phyloP scores from a whole-genome alignment of 2,113 vertebrate genomes.

The Himantopus leucocephalus region DNA sequence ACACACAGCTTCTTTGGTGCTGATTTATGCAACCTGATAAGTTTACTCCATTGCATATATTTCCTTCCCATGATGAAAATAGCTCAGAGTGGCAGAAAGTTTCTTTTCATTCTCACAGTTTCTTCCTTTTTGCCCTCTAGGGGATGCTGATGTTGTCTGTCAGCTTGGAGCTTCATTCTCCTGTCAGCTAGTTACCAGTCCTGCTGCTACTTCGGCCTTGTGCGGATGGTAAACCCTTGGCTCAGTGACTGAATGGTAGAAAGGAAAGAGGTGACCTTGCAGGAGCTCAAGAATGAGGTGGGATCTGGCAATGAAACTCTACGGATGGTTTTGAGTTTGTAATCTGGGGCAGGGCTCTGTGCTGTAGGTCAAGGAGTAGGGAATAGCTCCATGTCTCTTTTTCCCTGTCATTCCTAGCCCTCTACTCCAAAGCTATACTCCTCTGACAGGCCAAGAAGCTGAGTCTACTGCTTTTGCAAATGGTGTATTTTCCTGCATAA shows the following conservation, averaged over 20 bases:
- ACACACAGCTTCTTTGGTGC: not conserved
- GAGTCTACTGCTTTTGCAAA: not conserved
- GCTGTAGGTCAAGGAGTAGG: not conserved
- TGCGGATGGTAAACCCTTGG: not conserved
- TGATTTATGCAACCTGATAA: fast-evolving
- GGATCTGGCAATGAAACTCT: not conserved
- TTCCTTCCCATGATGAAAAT: not conserved
- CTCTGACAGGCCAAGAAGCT: not conserved
- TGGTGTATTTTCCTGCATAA: not conserved
- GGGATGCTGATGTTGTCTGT: not conserved
- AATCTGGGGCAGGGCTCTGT: not conserved
- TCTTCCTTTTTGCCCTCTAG: not conserved
- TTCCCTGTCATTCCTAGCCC: not conserved
- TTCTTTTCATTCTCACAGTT: not conserved
- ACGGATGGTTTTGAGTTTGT: not conserved
- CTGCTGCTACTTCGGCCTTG: not conserved
- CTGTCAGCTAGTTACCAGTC: not conserved
- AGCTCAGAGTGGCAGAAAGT: not conserved
- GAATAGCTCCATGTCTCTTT: not conserved
- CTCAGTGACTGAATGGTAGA: not conserved
- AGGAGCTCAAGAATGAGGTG: not conserved
- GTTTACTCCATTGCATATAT: not conserved
- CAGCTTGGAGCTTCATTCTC: not conserved
- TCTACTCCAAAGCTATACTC: not conserved
- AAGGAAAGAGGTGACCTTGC: not conserved